Evolutionary conservation across 2,797 vertebrate species (phyloP).

Genomic region (Ptychadena robeensis): DNA sequence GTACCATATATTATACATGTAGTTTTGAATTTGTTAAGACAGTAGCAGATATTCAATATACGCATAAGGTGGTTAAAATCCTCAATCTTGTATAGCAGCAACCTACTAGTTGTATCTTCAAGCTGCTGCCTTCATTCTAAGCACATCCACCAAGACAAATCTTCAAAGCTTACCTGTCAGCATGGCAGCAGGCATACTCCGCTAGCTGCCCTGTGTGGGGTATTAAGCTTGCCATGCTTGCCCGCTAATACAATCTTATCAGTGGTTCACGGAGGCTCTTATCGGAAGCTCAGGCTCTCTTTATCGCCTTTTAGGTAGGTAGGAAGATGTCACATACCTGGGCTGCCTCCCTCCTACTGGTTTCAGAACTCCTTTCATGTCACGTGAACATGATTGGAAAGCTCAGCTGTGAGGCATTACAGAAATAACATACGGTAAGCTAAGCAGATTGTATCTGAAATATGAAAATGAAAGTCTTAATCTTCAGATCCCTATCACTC

Average conservation of each 20-base stretch:
- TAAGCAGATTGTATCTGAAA: conserved; percentile 36
- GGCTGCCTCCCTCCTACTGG: background rate
- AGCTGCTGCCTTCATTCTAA: conserved; percentile 38
- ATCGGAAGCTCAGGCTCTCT: conserved; percentile 30
- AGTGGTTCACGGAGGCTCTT: conserved; percentile 24
- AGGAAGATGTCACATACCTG: conserved; percentile 30
- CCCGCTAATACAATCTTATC: conserved; percentile 45
- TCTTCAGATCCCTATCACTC: conserved; percentile 34
- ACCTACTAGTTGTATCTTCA: conserved; percentile 30
- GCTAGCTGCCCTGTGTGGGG: conserved; percentile 24
- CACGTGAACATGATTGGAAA: conserved; percentile 10
- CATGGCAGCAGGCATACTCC: conserved; percentile 19
- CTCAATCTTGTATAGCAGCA: background rate
- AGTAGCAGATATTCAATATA: background rate
- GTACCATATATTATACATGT: too few species aligned
- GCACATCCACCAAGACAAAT: conserved; percentile 39
- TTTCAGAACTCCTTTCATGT: conserved; percentile 40
- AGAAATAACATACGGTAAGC: conserved; percentile 3
- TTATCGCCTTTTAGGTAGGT: conserved; percentile 52
- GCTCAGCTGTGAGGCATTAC: conserved; percentile 38
- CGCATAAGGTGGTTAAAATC: background rate
- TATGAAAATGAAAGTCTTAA: conserved; percentile 45
- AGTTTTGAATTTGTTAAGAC: too few species aligned
- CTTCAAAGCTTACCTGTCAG: conserved; percentile 47
- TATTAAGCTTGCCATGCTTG: conserved; percentile 28